Base-by-base conservation (phyloP, 2,888 invertebrate genomes). In the Drosophila quinaria region DNA sequence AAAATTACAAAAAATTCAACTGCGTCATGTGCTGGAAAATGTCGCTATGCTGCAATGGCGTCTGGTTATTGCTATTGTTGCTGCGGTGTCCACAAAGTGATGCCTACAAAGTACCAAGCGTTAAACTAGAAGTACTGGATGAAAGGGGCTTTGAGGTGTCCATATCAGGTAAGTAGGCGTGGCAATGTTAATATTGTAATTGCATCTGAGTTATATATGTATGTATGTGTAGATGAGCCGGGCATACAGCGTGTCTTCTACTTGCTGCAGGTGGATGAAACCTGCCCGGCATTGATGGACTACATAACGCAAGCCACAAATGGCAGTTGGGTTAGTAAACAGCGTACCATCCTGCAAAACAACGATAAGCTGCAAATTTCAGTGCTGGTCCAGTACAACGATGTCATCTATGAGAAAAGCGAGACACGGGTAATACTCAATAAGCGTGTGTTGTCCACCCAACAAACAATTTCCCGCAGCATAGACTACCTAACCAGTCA, bases 181-280 rank as follows among this genome's bases (percentile, higher is more conserved):
- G 22, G 10, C 3, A 63, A 64, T 35, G 25, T 46, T 44, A 46
- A 31, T 9, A 46, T 31, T 33, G 15, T 66, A 2, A 42, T 25
- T 37, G n/a, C 37, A 47, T 8, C 5, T 50, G 15, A 52, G 25
- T 2, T 29, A 29, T 29, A 29, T 8, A 29, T 29, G 29, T 8
- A 29, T 60, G 0, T 8, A n/a, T 37, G 37, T n/a, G n/a, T 37
- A 91, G 90, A 89, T 80, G 90, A 89, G 29, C 55, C 71, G 13
- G 91, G 91, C 11, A 54, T 91, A 5, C 67, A 76, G 15, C 61
- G 85, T 10, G 89, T 90, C 0, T 78, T 91, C 13, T 90, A 81
- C 46, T 66, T 87, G 66, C 64, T 91, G 3, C 87, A 90, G 67
- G 58, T 90, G 9, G 90, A 91, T 55, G 71, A 80, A 6, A 76